Evolutionary conservation across 1,140 invertebrate genomes (phyloP).

Genomic region (Brachionus sp.): DNA sequence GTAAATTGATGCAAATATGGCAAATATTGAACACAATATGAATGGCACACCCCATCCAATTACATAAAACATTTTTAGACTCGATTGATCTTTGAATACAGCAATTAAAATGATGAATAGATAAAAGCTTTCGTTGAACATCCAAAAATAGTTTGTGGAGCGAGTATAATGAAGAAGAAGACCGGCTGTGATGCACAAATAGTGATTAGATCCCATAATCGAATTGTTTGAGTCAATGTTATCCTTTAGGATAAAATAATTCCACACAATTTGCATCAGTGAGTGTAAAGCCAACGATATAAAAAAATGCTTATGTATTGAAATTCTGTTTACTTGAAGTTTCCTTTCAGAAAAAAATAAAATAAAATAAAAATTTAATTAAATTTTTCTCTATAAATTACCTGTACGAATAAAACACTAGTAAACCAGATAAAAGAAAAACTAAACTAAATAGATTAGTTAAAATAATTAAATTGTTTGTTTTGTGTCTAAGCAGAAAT

Average conservation of each 20-base stretch:
- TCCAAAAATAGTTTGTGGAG: slow-evolving; percentile 44
- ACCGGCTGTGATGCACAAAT: neutral
- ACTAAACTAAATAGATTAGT: slow-evolving; percentile 7
- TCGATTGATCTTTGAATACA: slow-evolving; percentile 34
- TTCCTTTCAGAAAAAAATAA: neutral
- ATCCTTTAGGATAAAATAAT: neutral
- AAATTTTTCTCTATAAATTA: neutral
- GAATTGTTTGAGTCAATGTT: neutral
- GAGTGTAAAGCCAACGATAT: slow-evolving; percentile 8
- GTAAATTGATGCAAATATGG: slow-evolving; percentile 1
- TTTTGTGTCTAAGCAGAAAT: neutral
- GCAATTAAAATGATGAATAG: neutral
- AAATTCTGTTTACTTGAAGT: slow-evolving; percentile 18
- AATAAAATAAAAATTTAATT: neutral
- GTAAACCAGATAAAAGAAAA: slow-evolving; percentile 22
- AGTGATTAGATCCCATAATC: neutral
- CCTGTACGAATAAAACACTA: slow-evolving; percentile 21
- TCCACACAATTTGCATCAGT: slow-evolving; percentile 19
- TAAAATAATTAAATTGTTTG: neutral
- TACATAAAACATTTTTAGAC: neutral
- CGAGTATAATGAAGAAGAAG: slow-evolving; percentile 17
- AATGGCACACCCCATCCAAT: slow-evolving; percentile 33
- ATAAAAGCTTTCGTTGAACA: slow-evolving; percentile 45
- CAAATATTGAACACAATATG: slow-evolving; percentile 12
- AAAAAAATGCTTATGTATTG: slow-evolving; percentile 40